phyloP scores from a whole-genome alignment of 2,113 vertebrate genomes.

The Gymnobelideus leadbeateri region DNA sequence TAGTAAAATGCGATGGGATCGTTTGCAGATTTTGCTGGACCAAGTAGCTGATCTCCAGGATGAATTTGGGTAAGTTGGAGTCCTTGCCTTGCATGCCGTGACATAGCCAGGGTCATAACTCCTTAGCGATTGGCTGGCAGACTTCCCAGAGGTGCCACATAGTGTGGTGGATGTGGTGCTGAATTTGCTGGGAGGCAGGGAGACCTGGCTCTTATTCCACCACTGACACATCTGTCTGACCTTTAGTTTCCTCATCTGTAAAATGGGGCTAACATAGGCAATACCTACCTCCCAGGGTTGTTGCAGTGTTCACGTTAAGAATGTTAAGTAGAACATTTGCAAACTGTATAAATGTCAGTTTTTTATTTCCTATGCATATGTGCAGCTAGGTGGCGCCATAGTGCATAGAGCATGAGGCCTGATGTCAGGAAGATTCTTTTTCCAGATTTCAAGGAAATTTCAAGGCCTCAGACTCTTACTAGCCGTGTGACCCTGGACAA shows the following conservation, averaged over 20 bases:
- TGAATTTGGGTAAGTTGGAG: conserved; percentile 90
- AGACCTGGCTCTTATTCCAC: background rate
- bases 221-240: background rate
- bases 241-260: background rate
- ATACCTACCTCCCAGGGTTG: background rate
- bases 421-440: background rate
- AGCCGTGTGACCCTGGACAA: too few species aligned
- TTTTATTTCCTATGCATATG: background rate
- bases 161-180: background rate
- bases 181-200: background rate
- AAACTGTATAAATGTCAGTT: background rate
- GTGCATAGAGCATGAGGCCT: background rate
- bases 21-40: conserved; percentile 93
- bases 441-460: too few species aligned
- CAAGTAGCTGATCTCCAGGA: conserved; percentile 91
- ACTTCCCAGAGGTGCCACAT: background rate
- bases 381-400: background rate
- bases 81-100: background rate
- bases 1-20: conserved; percentile 96
- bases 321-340: background rate
- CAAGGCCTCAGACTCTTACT: too few species aligned
- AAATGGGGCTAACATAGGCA: background rate
- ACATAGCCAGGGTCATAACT: background rate
- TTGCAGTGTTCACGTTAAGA: background rate
- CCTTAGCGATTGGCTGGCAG: background rate